These are phyloP conservation scores for Danionella dracula DNA, from an alignment of 2,797 vertebrate genomes.

Conservation along the genomic window DNA sequence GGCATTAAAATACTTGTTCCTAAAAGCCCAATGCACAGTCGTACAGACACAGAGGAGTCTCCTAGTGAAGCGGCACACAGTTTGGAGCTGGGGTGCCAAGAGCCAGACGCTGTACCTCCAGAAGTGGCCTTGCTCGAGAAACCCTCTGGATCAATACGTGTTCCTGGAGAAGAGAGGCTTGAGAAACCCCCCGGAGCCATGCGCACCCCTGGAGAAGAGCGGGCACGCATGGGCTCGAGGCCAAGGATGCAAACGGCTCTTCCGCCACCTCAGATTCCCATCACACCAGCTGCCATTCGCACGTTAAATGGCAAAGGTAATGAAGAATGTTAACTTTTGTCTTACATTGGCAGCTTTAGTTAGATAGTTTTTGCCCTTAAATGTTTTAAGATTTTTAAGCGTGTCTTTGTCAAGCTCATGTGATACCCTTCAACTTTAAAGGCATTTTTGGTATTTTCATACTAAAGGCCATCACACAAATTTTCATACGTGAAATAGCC, in stretches of 20 bases:
- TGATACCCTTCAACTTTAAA: too few relatives aligned
- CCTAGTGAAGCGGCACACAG: constrained; percentile 83
- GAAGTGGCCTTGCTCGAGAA: constrained; percentile 88
- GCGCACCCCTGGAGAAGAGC: constrained; percentile 84
- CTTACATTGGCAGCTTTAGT: too few relatives aligned
- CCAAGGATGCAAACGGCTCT: constrained; percentile 74
- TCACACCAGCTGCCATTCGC: constrained; percentile 75
- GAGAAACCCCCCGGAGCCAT: too few relatives aligned
- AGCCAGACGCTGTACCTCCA: constrained; percentile 82
- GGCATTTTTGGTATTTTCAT: too few relatives aligned
- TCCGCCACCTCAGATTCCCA: constrained; percentile 70
- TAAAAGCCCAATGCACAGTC: constrained; percentile 90
- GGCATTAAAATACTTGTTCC: constrained; percentile 97
- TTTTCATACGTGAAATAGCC: too few relatives aligned
- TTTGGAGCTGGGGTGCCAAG: constrained; percentile 78
- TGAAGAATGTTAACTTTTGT: too few relatives aligned
- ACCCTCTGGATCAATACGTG: constrained; percentile 74
- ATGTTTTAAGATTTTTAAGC: too few relatives aligned
- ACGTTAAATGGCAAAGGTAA: constrained; percentile 83
- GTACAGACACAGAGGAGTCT: constrained; percentile 78
- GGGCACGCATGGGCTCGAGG: constrained; percentile 92
- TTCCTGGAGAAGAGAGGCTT: constrained; percentile 86
- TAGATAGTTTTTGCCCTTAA: too few relatives aligned
- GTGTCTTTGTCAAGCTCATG: too few relatives aligned
- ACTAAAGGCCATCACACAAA: too few relatives aligned